phyloP scores from a whole-genome alignment of 2,797 vertebrate genomes.

The Rhinogobio ventralis region DNA sequence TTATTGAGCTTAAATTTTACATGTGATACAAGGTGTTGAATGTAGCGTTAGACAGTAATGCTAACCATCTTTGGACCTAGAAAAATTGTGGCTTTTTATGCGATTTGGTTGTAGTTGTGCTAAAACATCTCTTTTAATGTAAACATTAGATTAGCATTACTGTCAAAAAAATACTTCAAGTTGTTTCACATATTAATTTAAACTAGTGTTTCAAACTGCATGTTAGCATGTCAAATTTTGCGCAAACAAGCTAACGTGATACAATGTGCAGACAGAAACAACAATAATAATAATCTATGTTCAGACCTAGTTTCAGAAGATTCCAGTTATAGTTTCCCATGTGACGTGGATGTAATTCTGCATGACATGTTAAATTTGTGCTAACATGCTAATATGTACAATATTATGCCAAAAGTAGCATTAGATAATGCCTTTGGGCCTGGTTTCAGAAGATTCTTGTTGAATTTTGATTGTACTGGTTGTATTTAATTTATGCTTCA shows the following conservation, averaged over 20 bases:
- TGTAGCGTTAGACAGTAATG: too few relatives aligned
- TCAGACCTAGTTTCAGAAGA: not conserved
- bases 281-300: not conserved
- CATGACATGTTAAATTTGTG: not conserved
- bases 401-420: not conserved
- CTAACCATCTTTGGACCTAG: too few relatives aligned
- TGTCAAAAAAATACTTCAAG: too few relatives aligned
- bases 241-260: not conserved
- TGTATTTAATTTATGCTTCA: not conserved
- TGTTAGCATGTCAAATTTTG: not conserved
- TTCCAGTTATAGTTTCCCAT: not conserved
- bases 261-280: not conserved
- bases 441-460: too few relatives aligned
- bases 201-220: too few relatives aligned
- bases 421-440: not conserved
- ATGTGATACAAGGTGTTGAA: not conserved
- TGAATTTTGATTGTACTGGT: not conserved
- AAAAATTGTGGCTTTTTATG: too few relatives aligned
- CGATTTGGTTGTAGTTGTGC: too few relatives aligned
- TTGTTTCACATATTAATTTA: too few relatives aligned
- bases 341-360: not conserved
- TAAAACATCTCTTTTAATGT: too few relatives aligned
- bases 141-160: too few relatives aligned
- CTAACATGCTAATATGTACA: not conserved
- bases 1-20: not conserved